Evolutionary conservation across 2,113 vertebrate species (phyloP).

Genomic region (Mastomys coucha): DNA sequence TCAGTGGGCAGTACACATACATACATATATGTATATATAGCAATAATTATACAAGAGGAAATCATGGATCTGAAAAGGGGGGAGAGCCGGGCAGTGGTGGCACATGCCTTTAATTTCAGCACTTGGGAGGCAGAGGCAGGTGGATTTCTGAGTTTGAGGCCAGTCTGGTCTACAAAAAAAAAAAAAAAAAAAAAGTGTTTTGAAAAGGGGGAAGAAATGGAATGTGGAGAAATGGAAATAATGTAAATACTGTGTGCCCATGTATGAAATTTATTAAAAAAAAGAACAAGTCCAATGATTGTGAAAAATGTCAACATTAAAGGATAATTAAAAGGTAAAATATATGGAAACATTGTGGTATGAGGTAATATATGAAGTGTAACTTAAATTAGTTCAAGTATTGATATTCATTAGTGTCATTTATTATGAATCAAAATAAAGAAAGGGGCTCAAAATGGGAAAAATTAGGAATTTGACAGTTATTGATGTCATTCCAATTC

Average conservation of each 20-base stretch:
- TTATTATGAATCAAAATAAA: background rate
- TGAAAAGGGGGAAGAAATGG: background rate
- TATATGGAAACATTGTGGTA: background rate
- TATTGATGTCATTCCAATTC: background rate
- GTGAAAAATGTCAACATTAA: background rate
- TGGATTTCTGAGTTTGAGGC: too few relatives aligned
- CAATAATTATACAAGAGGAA: background rate
- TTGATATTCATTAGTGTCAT: background rate
- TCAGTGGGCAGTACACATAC: background rate
- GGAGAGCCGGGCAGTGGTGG: background rate
- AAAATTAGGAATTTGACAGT: background rate
- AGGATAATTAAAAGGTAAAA: background rate
- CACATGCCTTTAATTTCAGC: too few relatives aligned
- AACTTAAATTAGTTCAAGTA: constrained; percentile 8
- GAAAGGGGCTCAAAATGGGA: background rate
- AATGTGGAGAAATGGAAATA: background rate
- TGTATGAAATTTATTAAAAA: background rate
- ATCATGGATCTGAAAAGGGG: background rate
- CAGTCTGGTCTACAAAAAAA: too few relatives aligned
- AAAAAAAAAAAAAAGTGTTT: too few relatives aligned
- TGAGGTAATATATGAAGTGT: background rate
- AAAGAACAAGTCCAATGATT: background rate
- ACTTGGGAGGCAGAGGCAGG: too few relatives aligned
- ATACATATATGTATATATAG: background rate
- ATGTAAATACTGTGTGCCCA: background rate